Percentiles rank a stretch among this genome's conserved stretches.
phyloP scores from a whole-genome alignment of 2,888 invertebrate species.

The Blastobasis adustella region DNA sequence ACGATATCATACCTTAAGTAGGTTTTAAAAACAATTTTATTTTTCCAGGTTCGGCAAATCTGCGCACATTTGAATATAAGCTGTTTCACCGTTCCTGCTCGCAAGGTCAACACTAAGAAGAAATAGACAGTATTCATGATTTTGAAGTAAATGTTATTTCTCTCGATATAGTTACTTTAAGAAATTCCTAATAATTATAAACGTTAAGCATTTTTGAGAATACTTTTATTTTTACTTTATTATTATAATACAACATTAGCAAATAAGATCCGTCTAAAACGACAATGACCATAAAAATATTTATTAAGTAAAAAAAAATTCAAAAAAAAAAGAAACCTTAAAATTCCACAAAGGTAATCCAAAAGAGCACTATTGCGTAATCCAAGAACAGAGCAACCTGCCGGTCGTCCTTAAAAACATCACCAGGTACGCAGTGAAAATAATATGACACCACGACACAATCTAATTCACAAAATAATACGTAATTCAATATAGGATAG shows the following conservation, averaged over 20 bases:
- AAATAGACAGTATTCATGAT: too few relatives aligned
- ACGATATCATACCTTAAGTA: too few relatives aligned
- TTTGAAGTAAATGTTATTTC: too few relatives aligned
- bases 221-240: neutral
- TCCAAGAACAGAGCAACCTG: conserved; percentile 37
- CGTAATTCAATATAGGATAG: conserved; percentile 65
- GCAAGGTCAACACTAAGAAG: too few relatives aligned
- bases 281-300: too few relatives aligned
- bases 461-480: conserved; percentile 74
- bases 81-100: conserved; percentile 77
- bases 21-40: conserved; percentile 1
- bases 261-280: too few relatives aligned
- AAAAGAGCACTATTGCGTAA: conserved; percentile 3
- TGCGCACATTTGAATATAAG: conserved; percentile 90
- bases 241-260: neutral
- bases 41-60: conserved; percentile 90
- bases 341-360: neutral
- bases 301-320: too few relatives aligned
- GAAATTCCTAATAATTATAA: too few relatives aligned
- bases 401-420: conserved; percentile 40
- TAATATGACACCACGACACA: conserved; percentile 58
- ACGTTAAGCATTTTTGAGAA: too few relatives aligned
- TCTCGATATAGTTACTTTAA: too few relatives aligned
- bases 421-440: conserved; percentile 54
- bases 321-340: neutral